Percentiles rank a stretch among this genome's conserved stretches.
phyloP scores from a whole-genome alignment of 2,888 invertebrate genomes.

The Atethmia centrago region DNA sequence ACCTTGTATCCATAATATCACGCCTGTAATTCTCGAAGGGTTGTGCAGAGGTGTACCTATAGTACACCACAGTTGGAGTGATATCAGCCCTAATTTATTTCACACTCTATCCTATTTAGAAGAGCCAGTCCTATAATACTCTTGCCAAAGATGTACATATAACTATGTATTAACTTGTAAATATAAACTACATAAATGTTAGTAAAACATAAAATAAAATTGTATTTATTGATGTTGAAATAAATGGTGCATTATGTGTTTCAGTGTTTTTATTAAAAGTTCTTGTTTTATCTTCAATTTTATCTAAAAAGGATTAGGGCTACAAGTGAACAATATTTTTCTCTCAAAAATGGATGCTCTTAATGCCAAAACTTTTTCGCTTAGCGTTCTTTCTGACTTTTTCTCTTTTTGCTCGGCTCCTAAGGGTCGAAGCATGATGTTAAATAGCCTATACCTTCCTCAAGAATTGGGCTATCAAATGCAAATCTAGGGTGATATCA shows the following conservation, averaged over 20 bases:
- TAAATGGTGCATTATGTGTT: conserved; percentile 70
- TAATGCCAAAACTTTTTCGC: background rate
- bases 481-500: no score
- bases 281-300: background rate
- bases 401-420: no score
- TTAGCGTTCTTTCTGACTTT: no score
- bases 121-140: conserved; percentile 28
- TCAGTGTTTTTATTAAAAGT: conserved; percentile 20
- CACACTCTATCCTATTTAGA: background rate
- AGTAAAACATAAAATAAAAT: conserved; percentile 61
- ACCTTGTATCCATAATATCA: no score
- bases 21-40: no score
- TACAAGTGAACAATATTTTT: background rate
- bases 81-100: background rate
- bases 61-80: background rate
- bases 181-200: conserved; percentile 68
- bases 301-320: background rate
- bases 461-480: no score
- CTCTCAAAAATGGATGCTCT: background rate
- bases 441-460: no score
- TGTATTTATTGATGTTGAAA: conserved; percentile 77
- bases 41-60: no score
- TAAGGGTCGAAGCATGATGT: no score
- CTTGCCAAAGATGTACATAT: conserved; percentile 69
- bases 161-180: conserved; percentile 53